Evolutionary conservation across 2,113 vertebrate species (phyloP).

Genomic region (Notothenia coriiceps): DNA sequence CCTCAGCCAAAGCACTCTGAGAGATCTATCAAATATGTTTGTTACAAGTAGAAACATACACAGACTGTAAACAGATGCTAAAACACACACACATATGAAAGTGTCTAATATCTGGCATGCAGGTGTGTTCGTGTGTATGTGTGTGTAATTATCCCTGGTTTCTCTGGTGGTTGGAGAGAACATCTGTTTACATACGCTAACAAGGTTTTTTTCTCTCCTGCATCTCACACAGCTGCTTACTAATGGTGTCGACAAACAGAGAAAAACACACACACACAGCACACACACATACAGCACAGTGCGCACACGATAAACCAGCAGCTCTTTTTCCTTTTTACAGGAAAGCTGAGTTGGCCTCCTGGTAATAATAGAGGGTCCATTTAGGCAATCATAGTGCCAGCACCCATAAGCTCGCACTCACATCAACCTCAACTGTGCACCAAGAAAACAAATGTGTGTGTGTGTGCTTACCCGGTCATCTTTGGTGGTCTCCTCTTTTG

Average conservation of each 20-base stretch:
- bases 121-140: slow-evolving; percentile 54
- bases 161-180: slow-evolving; percentile 71
- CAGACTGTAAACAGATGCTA: slow-evolving; percentile 75
- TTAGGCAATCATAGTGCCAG: slow-evolving; percentile 78
- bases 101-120: slow-evolving; percentile 67
- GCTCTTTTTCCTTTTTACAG: slow-evolving; percentile 23
- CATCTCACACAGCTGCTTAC: slow-evolving; percentile 78
- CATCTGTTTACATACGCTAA: slow-evolving; percentile 81
- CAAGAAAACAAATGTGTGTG: slow-evolving; percentile 17
- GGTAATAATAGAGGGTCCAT: slow-evolving; percentile 71
- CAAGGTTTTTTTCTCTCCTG: slow-evolving; percentile 71
- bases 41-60: slow-evolving; percentile 60
- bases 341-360: slow-evolving; percentile 62
- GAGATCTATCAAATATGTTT: slow-evolving; percentile 62
- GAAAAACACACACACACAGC: slow-evolving; percentile 45
- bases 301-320: slow-evolving; percentile 32
- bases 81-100: slow-evolving; percentile 52
- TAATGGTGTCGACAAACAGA: slow-evolving; percentile 80
- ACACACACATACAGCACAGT: slow-evolving; percentile 3
- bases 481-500: slow-evolving; percentile 99
- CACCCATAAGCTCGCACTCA: slow-evolving; percentile 65
- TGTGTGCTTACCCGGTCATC: slow-evolving; percentile 93
- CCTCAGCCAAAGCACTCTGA: slow-evolving; percentile 44
- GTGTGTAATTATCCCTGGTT: slow-evolving; percentile 67
- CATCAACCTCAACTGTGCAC: slow-evolving; percentile 47